These are phyloP conservation scores for Gordius sp. DNA, from an alignment of 2,888 invertebrate genomes.

Conservation along the genomic window DNA sequence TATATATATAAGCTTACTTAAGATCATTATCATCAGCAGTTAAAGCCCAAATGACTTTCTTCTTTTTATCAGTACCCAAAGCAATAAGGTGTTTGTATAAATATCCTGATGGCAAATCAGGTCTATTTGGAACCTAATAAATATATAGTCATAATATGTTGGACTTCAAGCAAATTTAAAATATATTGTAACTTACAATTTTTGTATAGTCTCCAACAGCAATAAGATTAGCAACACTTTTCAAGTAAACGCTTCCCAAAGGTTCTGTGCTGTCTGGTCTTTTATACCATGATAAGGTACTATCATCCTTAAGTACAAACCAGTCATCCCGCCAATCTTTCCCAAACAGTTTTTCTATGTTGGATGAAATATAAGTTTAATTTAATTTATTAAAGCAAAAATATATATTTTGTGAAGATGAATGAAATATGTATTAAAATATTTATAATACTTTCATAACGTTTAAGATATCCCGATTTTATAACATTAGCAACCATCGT, in stretches of 20 bases:
- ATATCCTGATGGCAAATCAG: constrained; percentile 39
- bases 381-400: not conserved
- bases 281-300: constrained; percentile 60
- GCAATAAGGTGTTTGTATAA: constrained; percentile 48
- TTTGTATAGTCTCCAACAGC: constrained; percentile 54
- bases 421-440: no score
- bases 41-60: constrained; percentile 52
- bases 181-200: constrained; percentile 23
- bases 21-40: constrained; percentile 49
- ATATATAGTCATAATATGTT: not conserved
- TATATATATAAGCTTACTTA: constrained; percentile 36
- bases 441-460: constrained; percentile 12
- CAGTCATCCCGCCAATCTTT: constrained; percentile 57
- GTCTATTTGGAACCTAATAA: constrained; percentile 42
- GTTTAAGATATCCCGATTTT: constrained; percentile 10
- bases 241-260: constrained; percentile 37
- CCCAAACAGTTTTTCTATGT: constrained; percentile 52
- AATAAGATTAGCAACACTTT: constrained; percentile 51
- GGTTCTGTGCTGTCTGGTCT: constrained; percentile 34
- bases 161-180: not conserved
- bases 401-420: no score
- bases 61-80: constrained; percentile 42
- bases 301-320: constrained; percentile 55
- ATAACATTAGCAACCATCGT: no score
- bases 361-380: not conserved